Conservation (phyloP, 2,113 vertebrate species). For the Lanius collurio region DNA sequence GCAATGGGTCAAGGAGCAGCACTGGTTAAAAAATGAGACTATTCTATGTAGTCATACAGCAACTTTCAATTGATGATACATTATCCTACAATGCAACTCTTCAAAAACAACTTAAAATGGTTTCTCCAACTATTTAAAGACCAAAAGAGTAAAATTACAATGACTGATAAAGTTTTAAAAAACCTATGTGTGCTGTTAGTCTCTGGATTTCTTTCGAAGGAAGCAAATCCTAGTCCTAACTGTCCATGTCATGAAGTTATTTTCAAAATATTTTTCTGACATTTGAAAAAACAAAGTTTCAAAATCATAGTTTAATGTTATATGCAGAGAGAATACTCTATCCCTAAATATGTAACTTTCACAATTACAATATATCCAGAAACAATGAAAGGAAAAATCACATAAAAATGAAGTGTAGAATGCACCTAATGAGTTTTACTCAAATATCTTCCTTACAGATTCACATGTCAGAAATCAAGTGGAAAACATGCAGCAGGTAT, state of each 20-base stretch:
- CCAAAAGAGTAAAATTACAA: background rate
- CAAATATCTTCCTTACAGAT: background rate
- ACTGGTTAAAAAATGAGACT: background rate
- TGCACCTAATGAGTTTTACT: background rate
- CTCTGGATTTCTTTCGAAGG: background rate
- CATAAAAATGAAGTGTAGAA: background rate
- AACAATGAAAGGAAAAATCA: background rate
- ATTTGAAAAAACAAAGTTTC: background rate
- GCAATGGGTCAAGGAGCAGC: background rate
- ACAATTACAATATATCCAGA: background rate
- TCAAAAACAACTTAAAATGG: background rate
- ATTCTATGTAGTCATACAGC: background rate
- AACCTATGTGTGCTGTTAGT: background rate
- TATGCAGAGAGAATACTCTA: background rate
- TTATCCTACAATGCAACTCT: background rate
- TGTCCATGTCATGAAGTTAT: background rate
- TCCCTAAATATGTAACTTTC: background rate
- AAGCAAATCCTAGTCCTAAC: background rate
- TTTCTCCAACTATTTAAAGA: background rate
- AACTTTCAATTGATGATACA: background rate
- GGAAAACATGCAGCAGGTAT: background rate
- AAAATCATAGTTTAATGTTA: background rate
- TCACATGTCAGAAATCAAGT: background rate
- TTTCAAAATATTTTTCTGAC: background rate
- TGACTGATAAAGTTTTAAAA: background rate